Base-by-base conservation (phyloP, 2,113 vertebrate species). In the Chroicocephalus ridibundus region DNA sequence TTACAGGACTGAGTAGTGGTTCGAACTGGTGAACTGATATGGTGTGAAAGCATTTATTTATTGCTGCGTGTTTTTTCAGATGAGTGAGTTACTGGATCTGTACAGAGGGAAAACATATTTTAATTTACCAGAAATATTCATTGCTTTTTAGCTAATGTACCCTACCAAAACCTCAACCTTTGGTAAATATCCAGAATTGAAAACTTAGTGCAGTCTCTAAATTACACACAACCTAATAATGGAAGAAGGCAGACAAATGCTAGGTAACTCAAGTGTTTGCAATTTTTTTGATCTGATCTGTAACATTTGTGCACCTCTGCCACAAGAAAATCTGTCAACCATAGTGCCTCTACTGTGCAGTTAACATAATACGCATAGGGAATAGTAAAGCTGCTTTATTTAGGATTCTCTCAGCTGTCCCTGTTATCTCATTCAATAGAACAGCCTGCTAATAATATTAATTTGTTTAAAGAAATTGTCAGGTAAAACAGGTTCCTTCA, bases 1-100 rank as follows among this genome's bases (percentile, higher is more conserved):
- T 54, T 71, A 26, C 0, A 2, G 40, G 47, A n/a, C 18, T 0
- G 1, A 57, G 19, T 20, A 61, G 46, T 40, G 24, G 34, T 89
- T 93, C 47, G 38, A 61, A 71, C 31, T 78, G 42, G 46, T 82
- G 21, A 91, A 46, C 60, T 64, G 51, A 74, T 57, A 27, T 57
- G 29, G 18, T 15, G 46, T 75, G 34, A 17, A 62, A 89, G 8
- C 66, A 58, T 75, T 91, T 38, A 38, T 66, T 86, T 96, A 54
- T 70, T 81, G 21, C 40, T 68, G 24, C 31, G 15, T 42, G 18
- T 22, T 54, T 82, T 80, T 74, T 58, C 40, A 85, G 55, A 25
- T 85, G 44, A 83, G 32, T 44, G 21, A 76, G 11, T 88, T 52
- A 82, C 31, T 4, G 0, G 26, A 57, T 85, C 15, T 16, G 44